A percentile compares a stretch with the other conserved stretches of the same genome.
Evolutionary conservation across 2,113 vertebrate species (phyloP).

Genomic region (Gobius niger): DNA sequence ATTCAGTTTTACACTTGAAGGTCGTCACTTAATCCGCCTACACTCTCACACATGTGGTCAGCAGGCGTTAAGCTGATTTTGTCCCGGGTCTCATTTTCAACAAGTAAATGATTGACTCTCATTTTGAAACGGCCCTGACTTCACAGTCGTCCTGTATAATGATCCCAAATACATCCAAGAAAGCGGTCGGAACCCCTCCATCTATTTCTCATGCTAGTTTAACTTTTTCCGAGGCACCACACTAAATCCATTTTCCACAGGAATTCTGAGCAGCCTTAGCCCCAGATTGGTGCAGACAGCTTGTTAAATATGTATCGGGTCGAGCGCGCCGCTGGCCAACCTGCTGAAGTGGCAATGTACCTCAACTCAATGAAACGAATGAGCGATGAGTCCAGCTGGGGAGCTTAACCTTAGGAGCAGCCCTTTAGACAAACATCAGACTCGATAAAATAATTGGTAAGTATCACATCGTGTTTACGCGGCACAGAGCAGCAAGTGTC

Average conservation of each 20-base stretch:
- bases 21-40: slow-evolving; percentile 48
- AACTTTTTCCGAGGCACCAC: slow-evolving; percentile 25
- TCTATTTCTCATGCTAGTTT: slow-evolving; percentile 51
- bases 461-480: not conserved
- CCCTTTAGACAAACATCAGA: slow-evolving; percentile 13
- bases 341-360: slow-evolving; percentile 48
- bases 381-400: slow-evolving; percentile 27
- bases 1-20: slow-evolving; percentile 31
- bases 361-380: slow-evolving; percentile 20
- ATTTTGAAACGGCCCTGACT: slow-evolving; percentile 39
- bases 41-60: slow-evolving; percentile 37
- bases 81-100: slow-evolving; percentile 34
- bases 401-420: slow-evolving; percentile 19
- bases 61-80: slow-evolving; percentile 54
- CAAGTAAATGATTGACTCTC: slow-evolving; percentile 49
- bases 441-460: not conserved
- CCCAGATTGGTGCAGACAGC: slow-evolving; percentile 43
- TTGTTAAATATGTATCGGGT: slow-evolving; percentile 58
- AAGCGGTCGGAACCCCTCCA: slow-evolving; percentile 38
- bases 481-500: not conserved
- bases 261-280: slow-evolving; percentile 26
- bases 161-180: slow-evolving; percentile 23
- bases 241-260: slow-evolving; percentile 39
- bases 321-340: slow-evolving; percentile 28
- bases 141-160: slow-evolving; percentile 23